phyloP scores from a whole-genome alignment of 2,113 vertebrate genomes.

The Tachycineta bicolor region DNA sequence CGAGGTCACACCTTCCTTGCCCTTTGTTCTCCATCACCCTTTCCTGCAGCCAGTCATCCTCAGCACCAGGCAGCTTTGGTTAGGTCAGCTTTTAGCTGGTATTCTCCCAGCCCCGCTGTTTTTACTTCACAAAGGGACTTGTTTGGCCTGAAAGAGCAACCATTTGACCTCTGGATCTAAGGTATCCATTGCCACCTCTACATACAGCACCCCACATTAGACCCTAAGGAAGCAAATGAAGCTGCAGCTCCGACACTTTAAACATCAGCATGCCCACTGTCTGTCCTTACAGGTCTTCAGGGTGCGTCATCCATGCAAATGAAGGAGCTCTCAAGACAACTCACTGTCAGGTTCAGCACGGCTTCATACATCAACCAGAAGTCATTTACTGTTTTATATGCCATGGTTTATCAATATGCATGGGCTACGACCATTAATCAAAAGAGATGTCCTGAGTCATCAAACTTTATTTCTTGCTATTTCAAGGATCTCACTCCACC shows the following conservation, averaged over 20 bases:
- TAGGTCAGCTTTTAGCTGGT: neutral
- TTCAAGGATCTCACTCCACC: neutral
- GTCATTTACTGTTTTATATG: neutral
- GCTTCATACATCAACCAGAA: neutral
- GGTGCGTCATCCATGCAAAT: neutral
- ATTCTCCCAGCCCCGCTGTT: neutral
- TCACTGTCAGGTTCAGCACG: neutral
- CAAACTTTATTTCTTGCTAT: neutral
- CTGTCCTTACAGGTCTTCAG: neutral
- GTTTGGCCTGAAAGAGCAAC: neutral
- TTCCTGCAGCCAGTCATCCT: neutral
- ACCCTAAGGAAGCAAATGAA: neutral
- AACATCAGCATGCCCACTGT: neutral
- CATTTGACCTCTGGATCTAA: neutral
- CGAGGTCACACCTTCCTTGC: neutral
- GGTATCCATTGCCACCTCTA: neutral
- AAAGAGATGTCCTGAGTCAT: neutral
- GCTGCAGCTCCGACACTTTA: neutral
- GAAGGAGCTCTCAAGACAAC: neutral
- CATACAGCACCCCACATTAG: neutral
- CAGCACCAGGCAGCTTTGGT: neutral
- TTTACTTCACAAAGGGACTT: neutral
- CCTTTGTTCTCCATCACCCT: neutral
- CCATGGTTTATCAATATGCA: neutral
- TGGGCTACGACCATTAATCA: neutral